Percentiles rank a stretch among this genome's conserved stretches.
These are phyloP conservation scores for Panonychus citri DNA, from an alignment of 1,140 invertebrate genomes.

Conservation along the genomic window DNA sequence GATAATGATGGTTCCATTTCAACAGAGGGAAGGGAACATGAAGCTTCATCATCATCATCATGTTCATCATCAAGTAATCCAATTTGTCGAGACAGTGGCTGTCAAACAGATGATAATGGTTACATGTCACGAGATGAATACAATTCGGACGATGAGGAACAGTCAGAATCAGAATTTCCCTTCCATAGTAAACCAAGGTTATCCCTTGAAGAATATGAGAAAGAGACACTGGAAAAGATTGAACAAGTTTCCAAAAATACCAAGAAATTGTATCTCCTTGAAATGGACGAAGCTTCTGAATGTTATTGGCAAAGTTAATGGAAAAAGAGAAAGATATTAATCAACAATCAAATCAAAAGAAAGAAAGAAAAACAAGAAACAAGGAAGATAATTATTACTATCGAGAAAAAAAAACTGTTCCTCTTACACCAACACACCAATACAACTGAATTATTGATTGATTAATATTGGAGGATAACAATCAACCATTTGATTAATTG, in stretches of 20 bases:
- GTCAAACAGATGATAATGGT: neutral
- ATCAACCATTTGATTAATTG: no score
- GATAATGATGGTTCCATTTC: neutral
- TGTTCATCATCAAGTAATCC: neutral
- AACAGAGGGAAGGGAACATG: neutral
- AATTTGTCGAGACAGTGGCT: neutral
- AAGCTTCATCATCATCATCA: neutral
- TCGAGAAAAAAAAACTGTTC: no score
- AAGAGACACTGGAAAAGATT: neutral
- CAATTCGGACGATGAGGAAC: neutral
- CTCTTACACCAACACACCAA: no score
- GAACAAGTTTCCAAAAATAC: neutral
- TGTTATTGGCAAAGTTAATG: neutral
- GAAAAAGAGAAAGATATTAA: no score
- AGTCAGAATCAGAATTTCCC: neutral
- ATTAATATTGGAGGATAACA: no score
- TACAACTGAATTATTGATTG: no score
- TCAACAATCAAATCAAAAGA: no score
- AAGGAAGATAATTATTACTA: no score
- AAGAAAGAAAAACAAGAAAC: no score
- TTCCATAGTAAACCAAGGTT: neutral
- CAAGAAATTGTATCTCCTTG: neutral
- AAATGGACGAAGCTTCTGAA: neutral
- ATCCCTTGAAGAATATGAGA: neutral
- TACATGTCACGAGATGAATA: neutral